A percentile compares a stretch with the other conserved stretches of the same genome.
These are phyloP conservation scores for Drosophila kambysellisi DNA, from an alignment of 2,888 invertebrate genomes.

Conservation along the genomic window DNA sequence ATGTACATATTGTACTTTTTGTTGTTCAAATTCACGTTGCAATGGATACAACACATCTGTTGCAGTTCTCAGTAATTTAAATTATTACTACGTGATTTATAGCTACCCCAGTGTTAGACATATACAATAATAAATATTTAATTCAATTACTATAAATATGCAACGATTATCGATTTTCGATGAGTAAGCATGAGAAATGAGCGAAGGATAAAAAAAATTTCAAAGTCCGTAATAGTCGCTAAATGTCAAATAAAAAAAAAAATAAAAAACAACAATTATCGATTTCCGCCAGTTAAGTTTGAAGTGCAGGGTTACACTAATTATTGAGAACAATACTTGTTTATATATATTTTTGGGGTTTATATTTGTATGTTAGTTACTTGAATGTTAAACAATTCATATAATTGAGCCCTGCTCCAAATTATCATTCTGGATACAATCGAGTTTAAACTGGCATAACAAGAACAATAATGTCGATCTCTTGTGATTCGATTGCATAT, in stretches of 20 bases:
- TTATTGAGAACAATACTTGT: background rate
- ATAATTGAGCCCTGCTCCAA: conserved; percentile 55
- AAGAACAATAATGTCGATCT: conserved; percentile 35
- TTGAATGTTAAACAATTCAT: conserved; percentile 35
- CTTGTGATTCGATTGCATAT: conserved; percentile 40
- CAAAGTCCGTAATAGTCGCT: background rate
- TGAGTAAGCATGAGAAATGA: background rate
- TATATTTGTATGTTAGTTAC: conserved; percentile 17
- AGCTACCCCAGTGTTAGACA: background rate
- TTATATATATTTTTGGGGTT: background rate
- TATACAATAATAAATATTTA: background rate
- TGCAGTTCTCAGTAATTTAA: conserved; percentile 49
- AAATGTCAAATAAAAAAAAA: background rate
- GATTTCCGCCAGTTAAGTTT: background rate
- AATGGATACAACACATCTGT: conserved; percentile 41
- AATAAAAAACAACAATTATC: background rate
- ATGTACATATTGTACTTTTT: background rate
- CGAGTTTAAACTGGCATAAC: conserved; percentile 25
- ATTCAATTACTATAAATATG: background rate
- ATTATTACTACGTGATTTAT: conserved; percentile 47
- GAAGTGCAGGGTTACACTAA: background rate
- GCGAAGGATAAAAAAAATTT: conserved; percentile 2
- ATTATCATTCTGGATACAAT: conserved; percentile 40
- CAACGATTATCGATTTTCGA: conserved; percentile 13
- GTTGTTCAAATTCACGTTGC: conserved; percentile 14